Evolutionary conservation across 2,113 vertebrate species (phyloP).

Genomic region (Columbina picui): DNA sequence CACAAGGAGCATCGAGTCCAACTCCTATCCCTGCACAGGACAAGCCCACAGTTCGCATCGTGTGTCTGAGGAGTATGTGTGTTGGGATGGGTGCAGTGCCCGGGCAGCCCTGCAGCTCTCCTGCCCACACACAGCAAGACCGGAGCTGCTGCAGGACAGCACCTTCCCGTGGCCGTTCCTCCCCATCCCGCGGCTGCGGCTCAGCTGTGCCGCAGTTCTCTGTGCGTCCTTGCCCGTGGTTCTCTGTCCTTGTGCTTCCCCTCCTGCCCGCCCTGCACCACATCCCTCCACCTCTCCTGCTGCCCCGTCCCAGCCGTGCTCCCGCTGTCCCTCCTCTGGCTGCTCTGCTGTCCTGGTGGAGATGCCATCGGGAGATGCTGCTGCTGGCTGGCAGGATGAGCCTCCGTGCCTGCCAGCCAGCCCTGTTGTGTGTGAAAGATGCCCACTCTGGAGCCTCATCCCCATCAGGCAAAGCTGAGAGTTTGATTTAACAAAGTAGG

Average conservation of each 20-base stretch:
- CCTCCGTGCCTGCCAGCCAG: background rate
- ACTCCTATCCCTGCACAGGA: no score
- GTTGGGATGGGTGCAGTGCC: no score
- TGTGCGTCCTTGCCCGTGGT: accelerated
- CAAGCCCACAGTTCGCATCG: no score
- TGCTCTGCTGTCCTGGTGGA: background rate
- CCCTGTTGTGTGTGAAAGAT: background rate
- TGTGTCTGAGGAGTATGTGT: no score
- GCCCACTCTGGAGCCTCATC: background rate
- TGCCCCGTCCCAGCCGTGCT: background rate
- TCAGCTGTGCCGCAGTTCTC: background rate
- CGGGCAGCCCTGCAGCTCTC: no score
- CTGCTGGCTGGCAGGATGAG: background rate
- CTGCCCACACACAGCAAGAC: no score
- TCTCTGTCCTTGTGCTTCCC: background rate
- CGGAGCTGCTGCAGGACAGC: no score
- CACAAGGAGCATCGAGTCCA: no score
- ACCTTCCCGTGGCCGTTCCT: background rate
- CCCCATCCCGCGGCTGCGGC: accelerated
- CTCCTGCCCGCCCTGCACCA: background rate
- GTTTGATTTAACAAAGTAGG: slow-evolving; percentile 31
- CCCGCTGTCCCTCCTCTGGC: background rate
- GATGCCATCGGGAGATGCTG: background rate
- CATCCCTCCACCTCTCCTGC: background rate
- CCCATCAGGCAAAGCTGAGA: background rate